These are phyloP conservation scores for Solenopsis invicta DNA, from an alignment of 1,140 invertebrate species.

Conservation along the genomic window DNA sequence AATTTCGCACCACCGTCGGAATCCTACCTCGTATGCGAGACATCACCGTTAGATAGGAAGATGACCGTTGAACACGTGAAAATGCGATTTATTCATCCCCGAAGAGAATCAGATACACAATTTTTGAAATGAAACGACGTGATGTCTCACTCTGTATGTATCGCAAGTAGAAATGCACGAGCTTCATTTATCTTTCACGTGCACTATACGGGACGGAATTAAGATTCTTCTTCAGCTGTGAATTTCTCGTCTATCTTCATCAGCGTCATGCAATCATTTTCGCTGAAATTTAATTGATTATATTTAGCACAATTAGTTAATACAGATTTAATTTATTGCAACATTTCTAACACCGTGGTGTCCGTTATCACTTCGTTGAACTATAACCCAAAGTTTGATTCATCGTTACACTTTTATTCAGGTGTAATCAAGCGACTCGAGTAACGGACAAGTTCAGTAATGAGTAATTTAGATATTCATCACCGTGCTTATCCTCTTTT, in stretches of 20 bases:
- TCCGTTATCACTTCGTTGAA: not conserved
- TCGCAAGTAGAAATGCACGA: not conserved
- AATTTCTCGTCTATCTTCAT: not conserved
- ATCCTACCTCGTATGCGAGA: conserved; percentile 46
- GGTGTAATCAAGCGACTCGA: conserved; percentile 29
- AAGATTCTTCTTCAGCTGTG: not conserved
- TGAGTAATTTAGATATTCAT: conserved; percentile 62
- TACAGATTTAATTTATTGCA: not conserved
- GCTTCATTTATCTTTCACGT: not conserved
- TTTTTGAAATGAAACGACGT: not conserved
- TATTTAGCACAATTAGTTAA: not conserved
- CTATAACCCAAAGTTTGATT: conserved; percentile 11
- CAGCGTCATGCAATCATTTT: not conserved
- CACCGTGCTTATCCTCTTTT: conserved; percentile 25
- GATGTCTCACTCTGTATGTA: not conserved
- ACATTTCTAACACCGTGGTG: not conserved
- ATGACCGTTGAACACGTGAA: conserved; percentile 16
- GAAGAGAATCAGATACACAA: not conserved
- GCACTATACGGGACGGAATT: not conserved
- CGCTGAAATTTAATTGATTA: not conserved
- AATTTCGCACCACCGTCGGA: conserved; percentile 69
- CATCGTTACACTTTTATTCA: conserved; percentile 22
- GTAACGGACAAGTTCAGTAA: conserved; percentile 23
- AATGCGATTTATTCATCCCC: conserved; percentile 20
- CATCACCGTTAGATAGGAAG: conserved; percentile 12